Evolutionary conservation across 2,113 vertebrate species (phyloP), one percentile per base, ranked within the genome.

Genomic region (Synodontis membranacea): DNA sequence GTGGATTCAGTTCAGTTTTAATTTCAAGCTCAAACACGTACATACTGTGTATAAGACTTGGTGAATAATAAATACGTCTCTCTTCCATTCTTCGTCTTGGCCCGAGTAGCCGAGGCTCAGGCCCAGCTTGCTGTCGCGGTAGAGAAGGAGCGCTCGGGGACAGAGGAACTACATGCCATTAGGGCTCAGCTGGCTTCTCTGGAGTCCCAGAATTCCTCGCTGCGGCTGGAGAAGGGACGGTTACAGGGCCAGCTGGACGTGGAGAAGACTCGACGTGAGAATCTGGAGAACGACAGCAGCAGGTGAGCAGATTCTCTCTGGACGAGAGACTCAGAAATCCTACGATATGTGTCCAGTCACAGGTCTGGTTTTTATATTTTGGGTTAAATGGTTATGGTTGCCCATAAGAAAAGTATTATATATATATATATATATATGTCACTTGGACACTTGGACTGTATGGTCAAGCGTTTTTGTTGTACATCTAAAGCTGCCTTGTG

Each of bases 151-250:
- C 96, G 97, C 3, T 95, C 97, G 0, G 96, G 96, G 34, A 93
- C 96, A 12, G 98, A 99, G 91, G 98, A 99, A 78, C 95, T 98
- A 44, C 91, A 96, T 88, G 93, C 95, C 87, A 93, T 96, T 88
- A 97, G 95, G 91, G 94, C 95, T 86, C 97, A 98, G 78, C 91
- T 97, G 90, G 96, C 95, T 80, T 96, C 98, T 39, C 87, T 96
- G 85, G 97, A 99, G 44, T 98, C 97, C 87, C 98, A 99, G 92
- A 98, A 97, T 92, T 96, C 96, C 72, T 92, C 97, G 78, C 90
- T 99, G 75, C 96, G 97, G 66, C 97, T 98, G 88, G 98, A 99
- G 91, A 98, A 97, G 80, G 95, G 95, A 11, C 94, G 96, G 39
- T 90, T 96, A 85, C 95, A 97, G 88, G 96, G 95, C 84, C 97